Conservation (phyloP, 1,140 invertebrate genomes). For the Ceratitis capitata region DNA sequence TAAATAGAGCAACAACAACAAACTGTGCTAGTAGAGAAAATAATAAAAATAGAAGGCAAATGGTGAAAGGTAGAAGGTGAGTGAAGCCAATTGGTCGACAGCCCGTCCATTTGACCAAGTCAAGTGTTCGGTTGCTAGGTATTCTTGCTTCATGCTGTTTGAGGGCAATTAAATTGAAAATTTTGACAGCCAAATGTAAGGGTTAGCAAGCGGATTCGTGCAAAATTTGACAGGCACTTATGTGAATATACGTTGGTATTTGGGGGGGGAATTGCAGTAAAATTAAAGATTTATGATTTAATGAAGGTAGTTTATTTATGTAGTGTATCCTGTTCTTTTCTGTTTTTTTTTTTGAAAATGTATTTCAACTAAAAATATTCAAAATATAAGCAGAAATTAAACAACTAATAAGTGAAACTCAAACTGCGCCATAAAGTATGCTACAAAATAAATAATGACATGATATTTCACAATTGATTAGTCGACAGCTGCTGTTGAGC, state of each 20-base stretch:
- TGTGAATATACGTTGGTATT: background rate
- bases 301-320: no score
- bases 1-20: background rate
- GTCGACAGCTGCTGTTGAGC: background rate
- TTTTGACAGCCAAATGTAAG: background rate
- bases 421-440: background rate
- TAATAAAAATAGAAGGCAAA: background rate
- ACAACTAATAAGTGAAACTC: no score
- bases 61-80: background rate
- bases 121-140: background rate
- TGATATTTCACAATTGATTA: background rate
- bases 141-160: background rate
- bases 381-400: no score
- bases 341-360: no score
- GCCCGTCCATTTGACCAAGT: background rate
- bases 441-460: background rate
- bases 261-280: background rate
- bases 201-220: background rate
- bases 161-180: conserved; percentile 30
- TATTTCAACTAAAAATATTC: no score
- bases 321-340: no score
- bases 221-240: background rate
- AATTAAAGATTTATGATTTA: no score
- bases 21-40: background rate
- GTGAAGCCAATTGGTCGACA: background rate